Percentiles rank a stretch among this genome's conserved stretches.
These are phyloP conservation scores for Symphodus melops DNA, from an alignment of 2,113 vertebrate species.

Conservation along the genomic window DNA sequence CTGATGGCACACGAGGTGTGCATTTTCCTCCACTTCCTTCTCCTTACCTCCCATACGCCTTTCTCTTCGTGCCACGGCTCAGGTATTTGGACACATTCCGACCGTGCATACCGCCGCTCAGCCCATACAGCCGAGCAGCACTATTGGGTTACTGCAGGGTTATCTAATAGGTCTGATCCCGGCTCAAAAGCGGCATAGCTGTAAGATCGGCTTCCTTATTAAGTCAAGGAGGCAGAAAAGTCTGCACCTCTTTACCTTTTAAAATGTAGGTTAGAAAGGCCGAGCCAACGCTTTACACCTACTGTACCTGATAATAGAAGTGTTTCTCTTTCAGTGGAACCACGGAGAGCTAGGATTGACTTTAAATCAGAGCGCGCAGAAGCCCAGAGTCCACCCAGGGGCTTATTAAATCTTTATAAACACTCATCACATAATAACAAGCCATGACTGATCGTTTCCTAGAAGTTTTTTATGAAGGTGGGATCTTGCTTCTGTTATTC, in stretches of 20 bases:
- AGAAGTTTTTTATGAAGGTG: conserved; percentile 41
- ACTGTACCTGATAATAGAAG: conserved; percentile 23
- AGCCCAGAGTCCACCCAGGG: conserved; percentile 18
- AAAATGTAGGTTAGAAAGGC: conserved; percentile 6
- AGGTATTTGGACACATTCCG: conserved; percentile 71
- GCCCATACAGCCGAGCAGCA: conserved; percentile 53
- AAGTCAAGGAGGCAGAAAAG: conserved; percentile 22
- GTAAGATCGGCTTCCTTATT: conserved; percentile 48
- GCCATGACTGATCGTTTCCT: conserved; percentile 42
- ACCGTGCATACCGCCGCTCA: conserved; percentile 59
- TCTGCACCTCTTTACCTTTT: conserved; percentile 10
- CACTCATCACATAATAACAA: conserved; percentile 47
- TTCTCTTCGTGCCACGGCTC: conserved; percentile 18
- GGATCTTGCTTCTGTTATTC: not conserved
- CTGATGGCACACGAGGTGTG: conserved; percentile 5
- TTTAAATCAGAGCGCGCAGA: conserved; percentile 18
- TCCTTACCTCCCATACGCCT: conserved; percentile 37
- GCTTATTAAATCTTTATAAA: conserved; percentile 21
- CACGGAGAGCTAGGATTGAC: conserved; percentile 12
- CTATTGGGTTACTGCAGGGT: conserved; percentile 71
- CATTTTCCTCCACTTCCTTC: conserved; percentile 44
- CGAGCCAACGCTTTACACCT: not conserved
- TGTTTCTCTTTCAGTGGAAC: conserved; percentile 3
- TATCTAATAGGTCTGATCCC: conserved; percentile 73
- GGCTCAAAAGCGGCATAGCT: conserved; percentile 48